A percentile compares a stretch with the other conserved stretches of the same genome.
These are phyloP conservation scores for Epinotia brunnichana DNA, from an alignment of 2,888 invertebrate species.

Conservation along the genomic window DNA sequence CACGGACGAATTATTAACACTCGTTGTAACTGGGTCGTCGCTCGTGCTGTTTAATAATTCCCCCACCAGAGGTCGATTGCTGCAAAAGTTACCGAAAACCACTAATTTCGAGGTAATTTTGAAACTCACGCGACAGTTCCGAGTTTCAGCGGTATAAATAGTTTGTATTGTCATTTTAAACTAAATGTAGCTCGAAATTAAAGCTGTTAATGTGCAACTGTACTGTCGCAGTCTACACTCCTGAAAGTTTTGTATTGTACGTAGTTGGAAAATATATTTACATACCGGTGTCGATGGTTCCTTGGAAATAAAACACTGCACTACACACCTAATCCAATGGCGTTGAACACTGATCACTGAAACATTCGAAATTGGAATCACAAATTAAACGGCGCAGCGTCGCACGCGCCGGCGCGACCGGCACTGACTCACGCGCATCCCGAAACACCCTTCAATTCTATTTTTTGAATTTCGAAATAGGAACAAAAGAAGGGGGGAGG, in stretches of 20 bases:
- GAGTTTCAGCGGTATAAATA: conserved; percentile 40
- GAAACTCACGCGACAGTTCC: conserved; percentile 36
- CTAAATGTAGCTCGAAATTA: conserved; percentile 38
- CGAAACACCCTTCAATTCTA: conserved; percentile 77
- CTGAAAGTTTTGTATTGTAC: conserved; percentile 10
- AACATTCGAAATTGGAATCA: conserved; percentile 52
- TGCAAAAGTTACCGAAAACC: conserved; percentile 38
- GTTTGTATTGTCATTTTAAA: conserved; percentile 41
- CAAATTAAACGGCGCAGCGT: conserved; percentile 51
- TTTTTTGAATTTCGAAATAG: conserved; percentile 80
- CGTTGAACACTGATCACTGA: conserved; percentile 44
- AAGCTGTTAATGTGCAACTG: conserved; percentile 22
- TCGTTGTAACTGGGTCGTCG: conserved; percentile 52
- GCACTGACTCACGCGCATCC: conserved; percentile 80
- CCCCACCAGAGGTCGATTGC: conserved; percentile 37
- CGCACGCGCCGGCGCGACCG: conserved; percentile 76
- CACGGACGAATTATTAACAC: conserved; percentile 54
- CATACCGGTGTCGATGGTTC: conserved; percentile 29
- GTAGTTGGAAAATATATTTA: not conserved
- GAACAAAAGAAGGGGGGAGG: conserved; percentile 82
- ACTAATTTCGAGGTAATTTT: conserved; percentile 43
- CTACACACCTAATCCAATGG: conserved; percentile 29
- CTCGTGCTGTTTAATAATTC: conserved; percentile 51
- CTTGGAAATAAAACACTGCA: conserved; percentile 31
- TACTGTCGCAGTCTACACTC: not conserved